A percentile compares a stretch with the other conserved stretches of the same genome.
Evolutionary conservation across 2,797 vertebrate species (phyloP).

Genomic region (Silurus lanzhouensis): DNA sequence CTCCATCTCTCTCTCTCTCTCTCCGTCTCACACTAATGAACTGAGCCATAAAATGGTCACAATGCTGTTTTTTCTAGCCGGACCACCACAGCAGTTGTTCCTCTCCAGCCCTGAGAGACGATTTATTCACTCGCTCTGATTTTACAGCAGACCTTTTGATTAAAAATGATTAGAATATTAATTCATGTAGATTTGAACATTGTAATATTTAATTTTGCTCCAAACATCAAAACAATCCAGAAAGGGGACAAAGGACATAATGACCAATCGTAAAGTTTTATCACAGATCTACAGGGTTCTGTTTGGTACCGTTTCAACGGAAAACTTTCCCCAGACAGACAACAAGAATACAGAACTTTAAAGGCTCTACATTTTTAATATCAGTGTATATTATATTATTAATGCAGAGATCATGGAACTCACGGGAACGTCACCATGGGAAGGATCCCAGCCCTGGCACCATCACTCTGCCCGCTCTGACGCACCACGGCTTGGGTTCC

Average conservation of each 20-base stretch:
- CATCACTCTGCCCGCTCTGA: conserved; percentile 73
- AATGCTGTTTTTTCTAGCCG: conserved; percentile 67
- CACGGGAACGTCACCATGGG: conserved; percentile 69
- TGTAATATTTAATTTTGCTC: background rate
- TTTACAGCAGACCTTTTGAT: background rate
- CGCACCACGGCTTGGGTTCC: conserved; percentile 69
- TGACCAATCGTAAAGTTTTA: too few species aligned
- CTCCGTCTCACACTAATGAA: conserved; percentile 61
- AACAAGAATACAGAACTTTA: background rate
- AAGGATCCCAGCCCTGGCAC: conserved; percentile 75
- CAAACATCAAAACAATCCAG: background rate
- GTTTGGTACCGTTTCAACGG: too few species aligned
- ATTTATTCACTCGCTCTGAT: conserved; percentile 55
- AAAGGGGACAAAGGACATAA: background rate
- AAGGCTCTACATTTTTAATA: background rate
- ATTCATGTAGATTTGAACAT: background rate
- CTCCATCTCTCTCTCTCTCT: background rate
- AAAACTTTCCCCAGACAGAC: too few species aligned
- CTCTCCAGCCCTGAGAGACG: conserved; percentile 66
- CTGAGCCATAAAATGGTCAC: conserved; percentile 70
- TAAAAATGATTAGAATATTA: background rate
- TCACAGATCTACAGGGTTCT: too few species aligned
- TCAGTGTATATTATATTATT: background rate
- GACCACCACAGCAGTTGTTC: conserved; percentile 71
- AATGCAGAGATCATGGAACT: conserved; percentile 18